Conservation (phyloP, 2,113 vertebrate genomes). For the Elephantulus edwardii region DNA sequence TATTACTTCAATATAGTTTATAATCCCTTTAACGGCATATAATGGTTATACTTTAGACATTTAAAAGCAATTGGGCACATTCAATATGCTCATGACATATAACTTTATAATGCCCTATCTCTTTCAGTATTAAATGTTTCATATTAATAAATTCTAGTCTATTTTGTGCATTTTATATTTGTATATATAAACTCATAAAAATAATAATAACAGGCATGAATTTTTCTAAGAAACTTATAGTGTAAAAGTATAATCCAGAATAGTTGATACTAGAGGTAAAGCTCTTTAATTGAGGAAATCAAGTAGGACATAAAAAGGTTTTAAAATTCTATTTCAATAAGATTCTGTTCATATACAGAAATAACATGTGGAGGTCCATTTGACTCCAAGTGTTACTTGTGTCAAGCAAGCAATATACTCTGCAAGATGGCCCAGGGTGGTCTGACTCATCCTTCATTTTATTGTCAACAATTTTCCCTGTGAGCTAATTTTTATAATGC, state of each 20-base stretch:
- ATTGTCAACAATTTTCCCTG: conserved; percentile 50
- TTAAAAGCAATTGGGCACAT: conserved; percentile 77
- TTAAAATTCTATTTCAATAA: conserved; percentile 51
- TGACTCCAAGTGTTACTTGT: conserved; percentile 34
- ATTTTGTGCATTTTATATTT: conserved; percentile 73
- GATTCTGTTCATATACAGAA: conserved; percentile 59
- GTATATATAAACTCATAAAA: conserved; percentile 74
- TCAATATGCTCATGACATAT: conserved; percentile 76
- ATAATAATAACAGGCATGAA: conserved; percentile 70
- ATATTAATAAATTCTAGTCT: conserved; percentile 79
- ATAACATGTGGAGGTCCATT: conserved; percentile 26
- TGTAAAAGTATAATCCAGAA: conserved; percentile 61
- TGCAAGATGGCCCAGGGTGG: neutral
- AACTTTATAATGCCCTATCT: conserved; percentile 75
- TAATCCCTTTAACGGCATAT: conserved; percentile 76
- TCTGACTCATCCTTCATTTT: conserved; percentile 36
- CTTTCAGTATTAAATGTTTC: conserved; percentile 76
- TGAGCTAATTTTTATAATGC: conserved; percentile 62
- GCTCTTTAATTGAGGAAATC: conserved; percentile 50
- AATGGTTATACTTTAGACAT: conserved; percentile 73
- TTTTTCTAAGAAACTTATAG: conserved; percentile 69
- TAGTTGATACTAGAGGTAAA: conserved; percentile 57
- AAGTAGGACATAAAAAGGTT: conserved; percentile 56
- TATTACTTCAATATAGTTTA: conserved; percentile 82
- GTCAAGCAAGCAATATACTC: neutral